Evolutionary conservation across 2,113 vertebrate genomes (phyloP), one percentile per base, ranked within the genome.

Genomic region (Columba livia): DNA sequence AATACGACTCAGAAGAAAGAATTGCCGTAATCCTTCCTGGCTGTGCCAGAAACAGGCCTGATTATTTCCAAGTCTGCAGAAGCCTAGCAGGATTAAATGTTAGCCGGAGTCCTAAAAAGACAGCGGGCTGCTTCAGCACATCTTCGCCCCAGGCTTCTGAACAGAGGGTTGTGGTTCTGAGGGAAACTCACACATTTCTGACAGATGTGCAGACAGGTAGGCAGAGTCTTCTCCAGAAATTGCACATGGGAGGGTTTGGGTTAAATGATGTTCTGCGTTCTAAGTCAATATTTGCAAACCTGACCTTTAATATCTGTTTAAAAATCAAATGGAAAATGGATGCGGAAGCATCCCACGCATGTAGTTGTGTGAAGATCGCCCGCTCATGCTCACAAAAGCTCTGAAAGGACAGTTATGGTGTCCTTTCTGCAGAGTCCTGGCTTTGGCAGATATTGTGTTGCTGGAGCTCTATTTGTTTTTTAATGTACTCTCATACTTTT

Each of bases 11-110:
- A 8, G 42, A 26, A 75, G 70, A 54, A 91, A 36, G 54, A 92
- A 66, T 47, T 85, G 58, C 79, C 66, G 58, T 75, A 95, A 89
- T 94, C 54, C 58, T 89, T 81, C 58, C 81, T 93, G n/a, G 25
- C 83, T 85, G 81, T 85, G 74, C 79, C n/a, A 88, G 73, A 74
- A 95, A 67, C 57, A 61, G 31, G 36, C 54, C 61, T 74, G 90
- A 32, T 53, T 12, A 7, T 94, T 92, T 82, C 78, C 78, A 96
- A 69, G 67, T 80, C 85, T 93, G 79, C 88, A 92, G 83, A 70
- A 93, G 58, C 40, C 78, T 79, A 78, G 36, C 34, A 58, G 85
- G 79, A 82, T 89, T 93, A 92, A 88, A 85, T 66, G 29, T 79
- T 85, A 66, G 32, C 32, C 19, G 23, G 57, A 72, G 15, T 66